Conservation (phyloP, 2,113 vertebrate genomes). For the Crocuta crocuta region DNA sequence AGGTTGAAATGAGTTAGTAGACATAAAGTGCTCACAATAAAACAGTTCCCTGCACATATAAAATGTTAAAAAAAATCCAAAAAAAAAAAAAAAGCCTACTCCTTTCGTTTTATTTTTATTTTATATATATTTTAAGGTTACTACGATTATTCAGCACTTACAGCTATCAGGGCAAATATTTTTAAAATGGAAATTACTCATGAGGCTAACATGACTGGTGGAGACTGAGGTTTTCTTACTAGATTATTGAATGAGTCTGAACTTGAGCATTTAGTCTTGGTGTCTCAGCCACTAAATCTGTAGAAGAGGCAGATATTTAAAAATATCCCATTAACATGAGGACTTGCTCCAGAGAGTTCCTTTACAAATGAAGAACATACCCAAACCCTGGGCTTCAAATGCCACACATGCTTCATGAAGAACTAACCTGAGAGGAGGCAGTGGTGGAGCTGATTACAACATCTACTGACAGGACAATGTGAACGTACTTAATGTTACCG, state of each 20-base stretch:
- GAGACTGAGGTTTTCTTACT: background rate
- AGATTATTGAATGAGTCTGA: background rate
- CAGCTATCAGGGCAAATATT: background rate
- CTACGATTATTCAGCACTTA: background rate
- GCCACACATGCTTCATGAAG: background rate
- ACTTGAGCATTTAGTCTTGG: constrained; percentile 13
- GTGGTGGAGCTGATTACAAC: background rate
- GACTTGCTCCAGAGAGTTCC: background rate
- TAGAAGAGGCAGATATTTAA: background rate
- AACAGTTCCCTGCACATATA: background rate
- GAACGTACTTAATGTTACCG: background rate
- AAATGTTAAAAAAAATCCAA: background rate
- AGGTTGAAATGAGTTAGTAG: background rate
- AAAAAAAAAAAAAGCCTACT: background rate
- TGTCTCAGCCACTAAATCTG: background rate
- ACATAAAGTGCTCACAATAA: background rate
- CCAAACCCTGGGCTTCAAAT: background rate
- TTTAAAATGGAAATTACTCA: constrained; percentile 20
- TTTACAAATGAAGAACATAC: background rate
- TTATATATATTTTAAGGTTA: too few species aligned
- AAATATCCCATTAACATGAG: background rate
- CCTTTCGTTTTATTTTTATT: too few species aligned
- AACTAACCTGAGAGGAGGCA: background rate
- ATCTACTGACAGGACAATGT: background rate
- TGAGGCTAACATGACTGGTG: background rate